These are phyloP conservation scores for Coreius guichenoti DNA, from an alignment of 2,797 vertebrate genomes.

Conservation along the genomic window DNA sequence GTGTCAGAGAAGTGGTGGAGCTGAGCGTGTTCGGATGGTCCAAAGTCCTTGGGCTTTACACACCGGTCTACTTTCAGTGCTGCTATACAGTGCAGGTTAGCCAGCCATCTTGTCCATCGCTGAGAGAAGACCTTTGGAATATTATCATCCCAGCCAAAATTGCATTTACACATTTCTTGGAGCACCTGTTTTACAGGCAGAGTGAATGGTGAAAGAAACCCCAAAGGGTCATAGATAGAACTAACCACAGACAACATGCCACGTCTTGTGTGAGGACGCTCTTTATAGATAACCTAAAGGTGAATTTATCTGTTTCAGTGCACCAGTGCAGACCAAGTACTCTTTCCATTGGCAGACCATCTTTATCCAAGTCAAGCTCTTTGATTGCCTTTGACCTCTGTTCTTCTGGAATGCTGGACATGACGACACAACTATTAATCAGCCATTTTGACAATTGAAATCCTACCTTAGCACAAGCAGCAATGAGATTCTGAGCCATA, in stretches of 20 bases:
- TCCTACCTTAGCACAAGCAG: constrained; percentile 15
- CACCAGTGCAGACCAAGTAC: constrained; percentile 36
- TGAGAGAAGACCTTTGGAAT: neutral
- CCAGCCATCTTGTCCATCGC: constrained; percentile 23
- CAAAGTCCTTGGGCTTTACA: neutral
- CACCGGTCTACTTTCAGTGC: neutral
- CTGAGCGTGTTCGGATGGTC: neutral
- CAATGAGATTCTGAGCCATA: neutral
- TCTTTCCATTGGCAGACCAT: constrained; percentile 23
- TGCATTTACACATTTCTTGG: constrained; percentile 28
- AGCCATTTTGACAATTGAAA: constrained; percentile 43
- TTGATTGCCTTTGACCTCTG: constrained; percentile 16
- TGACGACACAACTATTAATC: constrained; percentile 13
- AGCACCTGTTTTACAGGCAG: constrained; percentile 20
- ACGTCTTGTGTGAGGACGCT: constrained; percentile 7
- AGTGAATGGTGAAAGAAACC: constrained; percentile 16
- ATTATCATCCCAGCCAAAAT: constrained; percentile 28
- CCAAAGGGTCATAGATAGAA: constrained; percentile 30
- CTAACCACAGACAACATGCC: neutral
- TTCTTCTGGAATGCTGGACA: constrained; percentile 25
- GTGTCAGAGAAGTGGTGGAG: constrained; percentile 38
- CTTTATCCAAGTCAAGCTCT: constrained; percentile 25
- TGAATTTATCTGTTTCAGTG: constrained; percentile 32
- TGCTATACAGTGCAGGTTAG: neutral
- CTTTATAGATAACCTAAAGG: constrained; percentile 37